Evolutionary conservation across 1,140 invertebrate species (phyloP).

Genomic region (Tetramorium parvispinum): DNA sequence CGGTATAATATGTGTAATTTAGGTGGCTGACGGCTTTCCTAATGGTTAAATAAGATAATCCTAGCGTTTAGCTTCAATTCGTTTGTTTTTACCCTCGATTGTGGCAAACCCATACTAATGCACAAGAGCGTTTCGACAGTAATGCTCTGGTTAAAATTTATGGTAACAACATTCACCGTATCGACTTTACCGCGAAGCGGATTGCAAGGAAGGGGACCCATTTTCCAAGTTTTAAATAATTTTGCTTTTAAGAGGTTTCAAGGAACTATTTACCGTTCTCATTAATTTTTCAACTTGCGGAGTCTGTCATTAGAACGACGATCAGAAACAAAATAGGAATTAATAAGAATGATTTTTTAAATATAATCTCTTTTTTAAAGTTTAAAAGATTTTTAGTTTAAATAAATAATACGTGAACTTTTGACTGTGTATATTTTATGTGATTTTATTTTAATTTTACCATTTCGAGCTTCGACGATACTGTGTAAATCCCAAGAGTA

Average conservation of each 20-base stretch:
- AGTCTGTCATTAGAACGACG: background rate
- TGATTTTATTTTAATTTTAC: background rate
- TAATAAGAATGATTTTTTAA: background rate
- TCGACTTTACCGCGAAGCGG: background rate
- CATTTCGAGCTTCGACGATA: background rate
- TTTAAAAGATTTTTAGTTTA: background rate
- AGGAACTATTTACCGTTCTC: background rate
- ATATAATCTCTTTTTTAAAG: background rate
- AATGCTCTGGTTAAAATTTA: background rate
- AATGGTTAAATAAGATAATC: slow-evolving; percentile 28
- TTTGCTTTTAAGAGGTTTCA: background rate
- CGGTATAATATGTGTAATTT: slow-evolving; percentile 5
- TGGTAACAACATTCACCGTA: background rate
- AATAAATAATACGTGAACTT: background rate
- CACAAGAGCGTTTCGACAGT: background rate
- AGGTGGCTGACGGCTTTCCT: background rate
- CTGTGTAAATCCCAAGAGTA: background rate
- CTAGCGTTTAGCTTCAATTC: background rate
- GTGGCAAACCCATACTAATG: background rate
- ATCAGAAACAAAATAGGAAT: slow-evolving; percentile 5
- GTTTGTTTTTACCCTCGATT: background rate
- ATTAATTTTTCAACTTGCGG: slow-evolving; percentile 1
- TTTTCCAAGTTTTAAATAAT: slow-evolving; percentile 36
- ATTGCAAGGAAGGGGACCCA: background rate
- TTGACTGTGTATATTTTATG: background rate